Base-by-base conservation (phyloP, 1,140 invertebrate species). In the Leptoteleia sp. region DNA sequence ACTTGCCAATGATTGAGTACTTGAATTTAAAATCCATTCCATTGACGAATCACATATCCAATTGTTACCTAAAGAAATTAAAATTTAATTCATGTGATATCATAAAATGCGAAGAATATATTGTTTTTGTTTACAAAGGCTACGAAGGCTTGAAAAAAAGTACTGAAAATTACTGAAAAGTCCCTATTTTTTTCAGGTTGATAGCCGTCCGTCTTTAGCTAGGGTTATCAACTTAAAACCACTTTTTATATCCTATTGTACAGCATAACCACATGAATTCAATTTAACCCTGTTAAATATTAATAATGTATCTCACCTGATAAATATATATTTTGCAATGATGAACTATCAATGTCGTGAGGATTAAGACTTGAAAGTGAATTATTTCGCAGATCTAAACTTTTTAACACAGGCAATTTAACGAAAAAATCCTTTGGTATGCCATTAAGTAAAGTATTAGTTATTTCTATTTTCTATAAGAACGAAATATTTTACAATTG, bases 1-100 rank as follows among this genome's bases (percentile, higher is more conserved):
- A 2, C 77, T 82, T 0, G 84, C 85, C 62, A 85, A 68, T 7
- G 85, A 88, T 38, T 47, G 76, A 47, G 75, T 77, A 4, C 86
- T 86, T 13, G 88, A 76, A 40, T 91, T 80, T 11, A 91, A 72
- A 17, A 92, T 84, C 92, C 92, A 93, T 33, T 88, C 86, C n/a
- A 91, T 85, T 57, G 90, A 88, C 12, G 88, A 83, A 4, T 90
- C 89, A 64, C 92, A 93, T 81, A 90, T 91, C 90, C 91, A 92
- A 5, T 89, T 90, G 87, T 93, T 93, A 13, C 87, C 91, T 92
- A 67, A 11, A 79, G 67, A 55, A 13, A 25, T 25, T 3, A 25
- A 25, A 6, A 25, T 6, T 6, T 6, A 3, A 3, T 25, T 6
- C 22, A 25, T 25, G 6, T 25, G 22, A n/a, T n/a, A n/a, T n/a